Conservation (phyloP, 1,140 invertebrate genomes). For the Gerris buenoi region DNA sequence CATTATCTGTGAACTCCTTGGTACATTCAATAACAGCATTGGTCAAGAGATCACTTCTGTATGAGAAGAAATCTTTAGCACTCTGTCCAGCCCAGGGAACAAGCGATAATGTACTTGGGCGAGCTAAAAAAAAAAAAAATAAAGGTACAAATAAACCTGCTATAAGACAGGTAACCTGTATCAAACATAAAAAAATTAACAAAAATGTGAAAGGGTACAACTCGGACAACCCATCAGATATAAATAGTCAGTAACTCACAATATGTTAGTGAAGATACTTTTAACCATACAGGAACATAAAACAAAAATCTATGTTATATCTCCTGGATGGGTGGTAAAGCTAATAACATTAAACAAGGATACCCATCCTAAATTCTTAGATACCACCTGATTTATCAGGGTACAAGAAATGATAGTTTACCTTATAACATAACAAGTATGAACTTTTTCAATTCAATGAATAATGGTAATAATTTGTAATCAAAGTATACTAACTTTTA, state of each 20-base stretch:
- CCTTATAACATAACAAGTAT: neutral
- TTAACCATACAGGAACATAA: neutral
- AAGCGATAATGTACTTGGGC: neutral
- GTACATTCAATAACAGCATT: neutral
- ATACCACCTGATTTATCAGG: neutral
- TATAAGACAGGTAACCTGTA: too few species aligned
- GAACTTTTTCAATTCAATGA: too few species aligned
- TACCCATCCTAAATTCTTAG: neutral
- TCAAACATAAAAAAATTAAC: neutral
- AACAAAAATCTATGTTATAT: neutral
- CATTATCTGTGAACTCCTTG: neutral
- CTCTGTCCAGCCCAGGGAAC: neutral
- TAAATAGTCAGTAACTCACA: neutral
- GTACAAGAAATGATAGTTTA: neutral
- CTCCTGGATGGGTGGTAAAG: neutral
- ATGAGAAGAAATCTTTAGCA: conserved; percentile 2
- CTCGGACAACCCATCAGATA: neutral
- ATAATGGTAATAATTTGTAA: too few species aligned
- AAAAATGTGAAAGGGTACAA: neutral
- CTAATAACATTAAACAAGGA: neutral
- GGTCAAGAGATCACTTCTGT: neutral
- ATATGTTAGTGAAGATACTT: neutral
- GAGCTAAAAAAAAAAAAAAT: neutral
- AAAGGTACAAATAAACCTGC: too few species aligned
- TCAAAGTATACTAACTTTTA: neutral